A percentile compares a stretch with the other conserved stretches of the same genome.
phyloP scores from a whole-genome alignment of 92 coral and sea anemone species.

The Zoanthus sociatus region DNA sequence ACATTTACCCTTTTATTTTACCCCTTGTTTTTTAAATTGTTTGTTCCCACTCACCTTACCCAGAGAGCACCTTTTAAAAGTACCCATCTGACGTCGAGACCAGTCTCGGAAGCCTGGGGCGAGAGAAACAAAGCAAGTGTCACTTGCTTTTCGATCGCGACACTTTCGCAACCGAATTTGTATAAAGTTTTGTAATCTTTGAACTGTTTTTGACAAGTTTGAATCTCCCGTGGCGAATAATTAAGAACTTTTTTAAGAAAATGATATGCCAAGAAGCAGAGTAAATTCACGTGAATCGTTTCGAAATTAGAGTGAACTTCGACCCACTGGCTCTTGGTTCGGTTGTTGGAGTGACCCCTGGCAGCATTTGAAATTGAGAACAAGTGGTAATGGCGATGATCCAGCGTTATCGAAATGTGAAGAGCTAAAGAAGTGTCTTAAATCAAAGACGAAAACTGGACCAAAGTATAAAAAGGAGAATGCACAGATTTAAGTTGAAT shows the following conservation, averaged over 20 bases:
- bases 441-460: background rate
- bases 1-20: too few species aligned
- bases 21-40: too few species aligned
- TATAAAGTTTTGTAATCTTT: conserved; percentile 43
- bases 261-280: background rate
- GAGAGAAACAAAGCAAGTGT: conserved; percentile 33
- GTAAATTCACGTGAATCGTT: conserved; percentile 20
- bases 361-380: background rate
- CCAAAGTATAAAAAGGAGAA: conserved; percentile 11
- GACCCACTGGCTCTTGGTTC: background rate
- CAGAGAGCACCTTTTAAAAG: too few species aligned
- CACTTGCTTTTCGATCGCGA: conserved; percentile 25
- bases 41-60: too few species aligned
- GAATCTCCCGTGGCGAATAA: conserved; percentile 27
- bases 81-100: background rate
- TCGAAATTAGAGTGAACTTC: conserved; percentile 30
- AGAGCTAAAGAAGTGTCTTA: background rate
- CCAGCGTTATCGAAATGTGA: background rate
- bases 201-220: conserved; percentile 46
- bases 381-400: background rate
- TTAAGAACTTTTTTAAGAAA: background rate
- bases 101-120: conserved; percentile 26
- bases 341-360: background rate
- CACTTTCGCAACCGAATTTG: conserved; percentile 35
- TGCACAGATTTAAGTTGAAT: conserved; percentile 34